Base-by-base conservation (phyloP, 2,888 invertebrate genomes). In the Perizoma affinitatum region DNA sequence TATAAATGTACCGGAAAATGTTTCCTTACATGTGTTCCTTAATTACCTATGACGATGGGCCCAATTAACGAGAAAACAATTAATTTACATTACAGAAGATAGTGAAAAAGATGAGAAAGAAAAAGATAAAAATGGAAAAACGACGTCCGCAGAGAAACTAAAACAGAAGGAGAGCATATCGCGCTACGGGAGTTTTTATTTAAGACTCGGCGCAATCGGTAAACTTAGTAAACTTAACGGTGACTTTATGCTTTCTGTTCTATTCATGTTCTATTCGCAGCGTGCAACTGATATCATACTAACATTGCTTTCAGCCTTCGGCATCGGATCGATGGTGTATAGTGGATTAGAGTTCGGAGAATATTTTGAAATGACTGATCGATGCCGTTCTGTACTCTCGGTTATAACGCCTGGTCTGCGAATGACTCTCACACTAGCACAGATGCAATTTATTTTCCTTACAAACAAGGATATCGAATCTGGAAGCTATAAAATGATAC, bases 371-470 rank as follows among this genome's bases (percentile, higher is more conserved):
- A 88, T 95, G 75, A 93, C 94, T 55, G 93, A 94, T 69, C 86
- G 93, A 4, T 96, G 96, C 75, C 93, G 94, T 43, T 94, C 95
- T 65, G 87, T 95, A 4, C 86, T 94, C 35, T 85, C 93, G 0
- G 97, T 96, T n/a, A 93, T 98, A 54, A 96, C 96, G 10, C 97
- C 98, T 0, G 95, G 96, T 0, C 93, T 96, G 22, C 94, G 97
- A 55, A 96, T 98, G 94, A 87, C 96, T 10, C 94, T 98, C 73
- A 97, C 97, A 59, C 95, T 98, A 64, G 94, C 96, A 47, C 98
- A 98, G 89, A 96, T 98, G 92, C 98, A 98, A 84, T 98, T 98
- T 84, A 97, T 98, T 73, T 98, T 98, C 83, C 94, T 98, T 44
- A 98, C 97, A 77, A 96, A 97, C 69, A 97, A 97, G 85, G 92